phyloP scores from a whole-genome alignment of 2,797 vertebrate genomes.

The Enteromius fasciolatus region DNA sequence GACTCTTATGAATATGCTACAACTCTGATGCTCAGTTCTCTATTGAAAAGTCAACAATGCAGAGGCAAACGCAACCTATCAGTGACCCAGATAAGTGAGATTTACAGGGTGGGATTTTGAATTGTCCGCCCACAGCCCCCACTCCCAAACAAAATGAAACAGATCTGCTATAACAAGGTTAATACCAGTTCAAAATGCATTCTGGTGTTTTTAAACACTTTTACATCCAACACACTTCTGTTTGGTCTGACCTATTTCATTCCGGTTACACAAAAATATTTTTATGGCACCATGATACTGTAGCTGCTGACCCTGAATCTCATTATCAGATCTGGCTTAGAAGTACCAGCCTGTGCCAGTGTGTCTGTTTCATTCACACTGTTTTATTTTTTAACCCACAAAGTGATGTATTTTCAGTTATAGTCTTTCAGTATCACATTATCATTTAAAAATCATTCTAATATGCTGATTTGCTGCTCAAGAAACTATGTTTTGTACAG shows the following conservation, averaged over 20 bases:
- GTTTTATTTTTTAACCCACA: background rate
- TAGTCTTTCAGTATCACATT: background rate
- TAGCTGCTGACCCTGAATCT: conserved; percentile 8
- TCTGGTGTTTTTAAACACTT: background rate
- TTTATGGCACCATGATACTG: background rate
- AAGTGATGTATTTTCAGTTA: background rate
- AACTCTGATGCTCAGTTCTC: background rate
- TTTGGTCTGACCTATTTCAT: background rate
- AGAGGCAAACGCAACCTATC: background rate
- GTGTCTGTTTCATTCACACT: background rate
- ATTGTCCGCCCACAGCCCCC: background rate
- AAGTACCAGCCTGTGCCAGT: background rate
- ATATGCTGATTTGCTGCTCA: background rate
- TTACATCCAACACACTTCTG: background rate
- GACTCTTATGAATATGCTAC: background rate
- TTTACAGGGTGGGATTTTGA: conserved; percentile 3
- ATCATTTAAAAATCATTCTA: background rate
- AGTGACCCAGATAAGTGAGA: conserved; percentile 18
- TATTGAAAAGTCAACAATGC: conserved; percentile 22
- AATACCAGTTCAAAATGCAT: background rate
- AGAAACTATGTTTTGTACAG: background rate
- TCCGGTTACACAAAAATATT: background rate
- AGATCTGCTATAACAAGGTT: background rate
- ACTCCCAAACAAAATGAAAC: background rate
- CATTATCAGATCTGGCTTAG: conserved; percentile 24